A percentile compares a stretch with the other conserved stretches of the same genome.
These are phyloP conservation scores for Acronicta aceris DNA, from an alignment of 2,888 invertebrate species.

Conservation along the genomic window DNA sequence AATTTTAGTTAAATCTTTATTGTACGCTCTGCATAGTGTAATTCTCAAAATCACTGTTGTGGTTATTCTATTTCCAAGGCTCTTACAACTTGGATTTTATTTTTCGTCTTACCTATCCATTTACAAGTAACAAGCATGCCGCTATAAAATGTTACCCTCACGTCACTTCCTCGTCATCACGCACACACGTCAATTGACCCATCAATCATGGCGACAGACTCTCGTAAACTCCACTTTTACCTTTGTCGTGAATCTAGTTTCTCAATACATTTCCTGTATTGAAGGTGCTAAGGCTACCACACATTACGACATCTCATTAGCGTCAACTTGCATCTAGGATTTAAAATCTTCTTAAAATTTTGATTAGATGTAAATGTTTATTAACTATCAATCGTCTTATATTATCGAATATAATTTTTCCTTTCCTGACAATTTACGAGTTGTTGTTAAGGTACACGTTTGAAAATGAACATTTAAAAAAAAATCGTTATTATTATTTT, in stretches of 20 bases:
- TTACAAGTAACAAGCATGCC: not conserved
- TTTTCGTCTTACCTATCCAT: not conserved
- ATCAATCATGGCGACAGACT: conserved; percentile 48
- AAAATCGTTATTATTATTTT: too few species aligned
- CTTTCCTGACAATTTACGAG: too few species aligned
- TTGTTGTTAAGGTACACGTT: too few species aligned
- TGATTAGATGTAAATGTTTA: not conserved
- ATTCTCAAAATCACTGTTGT: too few species aligned
- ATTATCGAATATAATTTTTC: too few species aligned
- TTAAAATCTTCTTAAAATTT: not conserved
- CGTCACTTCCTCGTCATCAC: conserved; percentile 26
- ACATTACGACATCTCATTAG: not conserved
- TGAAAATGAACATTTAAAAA: too few species aligned
- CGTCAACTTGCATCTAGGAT: not conserved
- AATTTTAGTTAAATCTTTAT: too few species aligned
- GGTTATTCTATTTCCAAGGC: too few species aligned
- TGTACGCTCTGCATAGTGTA: too few species aligned
- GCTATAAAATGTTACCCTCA: not conserved
- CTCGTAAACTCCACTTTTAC: conserved; percentile 44
- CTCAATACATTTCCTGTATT: conserved; percentile 28
- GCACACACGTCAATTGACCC: conserved; percentile 28
- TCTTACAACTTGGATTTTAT: too few species aligned
- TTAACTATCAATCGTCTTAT: not conserved
- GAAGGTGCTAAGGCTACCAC: not conserved
- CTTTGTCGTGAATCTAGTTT: conserved; percentile 20